Conservation (phyloP, 1,140 invertebrate genomes). For the Cyclargus thomasi region DNA sequence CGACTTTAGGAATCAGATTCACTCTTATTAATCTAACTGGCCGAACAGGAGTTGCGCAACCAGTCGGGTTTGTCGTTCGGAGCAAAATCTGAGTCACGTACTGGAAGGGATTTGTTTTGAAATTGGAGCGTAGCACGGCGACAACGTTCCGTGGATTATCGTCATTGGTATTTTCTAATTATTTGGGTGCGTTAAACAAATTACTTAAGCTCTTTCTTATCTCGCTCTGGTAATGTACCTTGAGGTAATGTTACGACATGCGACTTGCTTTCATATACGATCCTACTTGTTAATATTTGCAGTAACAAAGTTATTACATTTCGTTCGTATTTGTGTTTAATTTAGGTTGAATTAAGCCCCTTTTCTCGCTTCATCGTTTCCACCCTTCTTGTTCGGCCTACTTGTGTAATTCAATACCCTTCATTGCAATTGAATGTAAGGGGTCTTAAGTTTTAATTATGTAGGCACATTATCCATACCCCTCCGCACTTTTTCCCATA, state of each 20-base stretch:
- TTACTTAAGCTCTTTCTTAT: neutral
- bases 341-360: neutral
- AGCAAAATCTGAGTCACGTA: conserved; percentile 71
- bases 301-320: too few relatives aligned
- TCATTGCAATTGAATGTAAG: neutral
- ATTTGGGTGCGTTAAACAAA: conserved; percentile 19
- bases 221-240: neutral
- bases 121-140: conserved; percentile 58
- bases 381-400: neutral
- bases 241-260: neutral
- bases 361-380: neutral
- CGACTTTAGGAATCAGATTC: conserved; percentile 46
- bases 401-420: conserved; percentile 5
- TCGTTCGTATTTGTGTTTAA: neutral
- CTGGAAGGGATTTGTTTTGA: conserved; percentile 69
- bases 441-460: conserved; percentile 11
- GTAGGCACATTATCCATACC: conserved; percentile 6
- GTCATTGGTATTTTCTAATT: conserved; percentile 57
- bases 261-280: neutral
- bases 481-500: neutral
- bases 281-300: too few relatives aligned
- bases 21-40: conserved; percentile 54
- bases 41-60: conserved; percentile 49
- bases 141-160: conserved; percentile 65
- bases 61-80: conserved; percentile 56